phyloP scores from a whole-genome alignment of 92 coral and sea anemone genomes.

The Hydrozoanthus gracilis region DNA sequence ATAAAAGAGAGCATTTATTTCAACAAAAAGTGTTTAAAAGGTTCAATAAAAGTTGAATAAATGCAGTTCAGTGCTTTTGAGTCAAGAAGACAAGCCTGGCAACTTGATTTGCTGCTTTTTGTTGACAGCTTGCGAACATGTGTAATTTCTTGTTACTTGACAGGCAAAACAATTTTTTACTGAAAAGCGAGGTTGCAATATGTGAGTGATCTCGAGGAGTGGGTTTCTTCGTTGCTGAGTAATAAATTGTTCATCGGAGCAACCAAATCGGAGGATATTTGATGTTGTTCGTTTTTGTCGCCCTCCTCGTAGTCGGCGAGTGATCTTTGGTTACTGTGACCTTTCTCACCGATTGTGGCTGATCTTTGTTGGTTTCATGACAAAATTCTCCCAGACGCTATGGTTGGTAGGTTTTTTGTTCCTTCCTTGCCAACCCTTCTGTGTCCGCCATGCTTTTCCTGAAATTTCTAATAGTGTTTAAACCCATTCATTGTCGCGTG shows the following conservation, averaged over 20 bases:
- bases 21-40: no score
- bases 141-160: conserved; percentile 39
- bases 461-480: conserved; percentile 36
- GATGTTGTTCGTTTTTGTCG: conserved; percentile 51
- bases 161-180: conserved; percentile 52
- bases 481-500: conserved; percentile 50
- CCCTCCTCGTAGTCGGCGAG: conserved; percentile 55
- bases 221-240: not conserved
- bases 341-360: conserved; percentile 27
- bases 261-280: conserved; percentile 39
- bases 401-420: conserved; percentile 38
- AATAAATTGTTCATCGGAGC: not conserved
- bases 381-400: conserved; percentile 14
- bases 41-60: no score
- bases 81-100: no score
- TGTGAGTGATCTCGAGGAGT: not conserved
- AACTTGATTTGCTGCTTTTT: no score
- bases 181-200: conserved; percentile 15
- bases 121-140: no score
- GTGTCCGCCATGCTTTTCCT: not conserved
- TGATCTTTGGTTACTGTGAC: conserved; percentile 43
- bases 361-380: conserved; percentile 48
- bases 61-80: no score
- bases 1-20: no score
- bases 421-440: not conserved